phyloP scores from a whole-genome alignment of 2,797 vertebrate species.

The Aulostomus chinensis region DNA sequence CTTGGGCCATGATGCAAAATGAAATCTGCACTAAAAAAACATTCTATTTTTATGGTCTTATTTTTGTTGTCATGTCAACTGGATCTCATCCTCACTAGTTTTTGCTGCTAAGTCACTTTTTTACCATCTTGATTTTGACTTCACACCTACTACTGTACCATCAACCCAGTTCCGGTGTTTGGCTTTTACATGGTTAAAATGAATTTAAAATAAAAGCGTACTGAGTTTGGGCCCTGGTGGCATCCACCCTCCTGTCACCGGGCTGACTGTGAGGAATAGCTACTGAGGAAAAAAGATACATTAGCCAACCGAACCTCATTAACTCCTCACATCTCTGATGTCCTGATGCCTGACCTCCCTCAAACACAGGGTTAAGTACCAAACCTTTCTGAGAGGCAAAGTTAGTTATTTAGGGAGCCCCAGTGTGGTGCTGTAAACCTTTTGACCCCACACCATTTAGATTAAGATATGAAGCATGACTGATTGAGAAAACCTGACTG shows the following conservation, averaged over 20 bases:
- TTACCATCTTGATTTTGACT: too few species aligned
- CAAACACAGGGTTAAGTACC: slow-evolving; percentile 30
- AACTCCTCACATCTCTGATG: slow-evolving; percentile 34
- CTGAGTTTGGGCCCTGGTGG: too few species aligned
- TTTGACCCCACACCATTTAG: slow-evolving; percentile 14
- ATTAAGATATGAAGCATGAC: slow-evolving; percentile 14
- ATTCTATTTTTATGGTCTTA: too few species aligned
- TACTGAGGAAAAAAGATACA: slow-evolving; percentile 11
- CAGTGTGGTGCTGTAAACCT: slow-evolving; percentile 1
- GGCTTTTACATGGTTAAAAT: not conserved
- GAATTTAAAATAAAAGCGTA: slow-evolving; percentile 1
- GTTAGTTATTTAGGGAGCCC: slow-evolving; percentile 16
- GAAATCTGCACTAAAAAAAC: too few species aligned
- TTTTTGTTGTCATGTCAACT: too few species aligned
- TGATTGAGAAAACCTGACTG: slow-evolving; percentile 6
- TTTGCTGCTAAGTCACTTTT: too few species aligned
- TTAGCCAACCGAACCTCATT: slow-evolving; percentile 42
- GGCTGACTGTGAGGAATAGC: slow-evolving; percentile 13
- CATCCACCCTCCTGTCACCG: slow-evolving; percentile 7
- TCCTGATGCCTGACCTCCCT: slow-evolving; percentile 40
- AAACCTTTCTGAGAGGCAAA: slow-evolving; percentile 7
- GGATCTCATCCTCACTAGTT: too few species aligned
- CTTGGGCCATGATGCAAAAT: too few species aligned
- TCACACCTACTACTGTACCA: too few species aligned
- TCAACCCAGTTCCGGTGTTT: too few species aligned